Conservation (phyloP, 2,113 vertebrate species). For the Girardinichthys multiradiatus region DNA sequence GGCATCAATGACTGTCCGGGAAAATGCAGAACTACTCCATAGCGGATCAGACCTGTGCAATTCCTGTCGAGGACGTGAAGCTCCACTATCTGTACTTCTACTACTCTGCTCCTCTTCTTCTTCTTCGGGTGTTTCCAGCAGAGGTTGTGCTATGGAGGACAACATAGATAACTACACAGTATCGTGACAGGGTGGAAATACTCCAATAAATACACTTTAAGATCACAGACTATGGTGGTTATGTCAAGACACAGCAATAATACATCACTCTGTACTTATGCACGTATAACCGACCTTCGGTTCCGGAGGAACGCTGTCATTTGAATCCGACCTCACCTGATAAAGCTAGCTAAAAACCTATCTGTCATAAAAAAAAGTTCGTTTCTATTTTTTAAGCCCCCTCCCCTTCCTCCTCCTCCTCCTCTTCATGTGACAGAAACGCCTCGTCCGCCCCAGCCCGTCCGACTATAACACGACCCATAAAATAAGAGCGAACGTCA, state of each 20-base stretch:
- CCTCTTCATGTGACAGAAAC: constrained; percentile 65
- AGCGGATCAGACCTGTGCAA: constrained; percentile 5
- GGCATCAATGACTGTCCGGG: constrained; percentile 29
- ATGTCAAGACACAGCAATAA: constrained; percentile 12
- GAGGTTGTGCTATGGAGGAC: constrained; percentile 26
- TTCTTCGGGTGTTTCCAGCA: constrained; percentile 8
- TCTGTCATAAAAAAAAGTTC: constrained; percentile 59
- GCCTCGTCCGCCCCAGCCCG: constrained; percentile 21
- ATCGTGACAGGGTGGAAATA: background rate
- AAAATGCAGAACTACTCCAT: constrained; percentile 46
- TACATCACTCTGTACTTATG: background rate
- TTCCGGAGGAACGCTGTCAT: background rate
- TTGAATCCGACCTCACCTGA: constrained; percentile 36
- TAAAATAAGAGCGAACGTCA: background rate
- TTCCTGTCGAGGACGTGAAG: constrained; percentile 7
- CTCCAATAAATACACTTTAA: constrained; percentile 32
- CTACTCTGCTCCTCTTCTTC: constrained; percentile 11
- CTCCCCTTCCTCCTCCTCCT: constrained; percentile 32
- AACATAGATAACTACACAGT: constrained; percentile 11
- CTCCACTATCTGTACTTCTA: constrained; percentile 34
- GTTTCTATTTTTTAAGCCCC: constrained; percentile 35
- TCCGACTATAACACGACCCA: background rate
- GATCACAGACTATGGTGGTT: constrained; percentile 19
- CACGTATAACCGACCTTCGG: background rate
- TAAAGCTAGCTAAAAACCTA: constrained; percentile 55